Evolutionary conservation across 2,113 vertebrate genomes (phyloP).

Genomic region (Cyanoliseus patagonus): DNA sequence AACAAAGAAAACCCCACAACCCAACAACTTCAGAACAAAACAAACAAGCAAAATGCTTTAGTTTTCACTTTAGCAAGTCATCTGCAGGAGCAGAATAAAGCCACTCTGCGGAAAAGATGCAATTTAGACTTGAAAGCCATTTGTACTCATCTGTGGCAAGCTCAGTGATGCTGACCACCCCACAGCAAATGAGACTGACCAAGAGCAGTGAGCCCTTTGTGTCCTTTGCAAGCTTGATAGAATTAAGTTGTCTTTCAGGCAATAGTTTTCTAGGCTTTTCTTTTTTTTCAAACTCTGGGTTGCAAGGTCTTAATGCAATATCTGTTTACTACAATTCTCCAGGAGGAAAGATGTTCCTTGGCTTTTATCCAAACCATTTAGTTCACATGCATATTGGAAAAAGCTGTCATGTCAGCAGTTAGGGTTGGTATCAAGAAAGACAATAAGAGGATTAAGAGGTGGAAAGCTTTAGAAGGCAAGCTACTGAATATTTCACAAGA

Average conservation of each 20-base stretch:
- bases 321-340: constrained; percentile 42
- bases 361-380: constrained; percentile 54
- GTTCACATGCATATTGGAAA: constrained; percentile 55
- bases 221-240: background rate
- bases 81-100: background rate
- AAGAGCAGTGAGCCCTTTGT: background rate
- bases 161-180: background rate
- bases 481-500: constrained; percentile 44
- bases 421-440: constrained; percentile 45
- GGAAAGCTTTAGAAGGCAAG: constrained; percentile 24
- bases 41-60: background rate
- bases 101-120: background rate
- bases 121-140: background rate
- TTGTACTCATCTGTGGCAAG: background rate
- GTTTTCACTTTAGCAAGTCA: background rate
- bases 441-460: constrained; percentile 55
- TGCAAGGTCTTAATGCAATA: constrained; percentile 37
- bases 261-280: background rate
- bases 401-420: constrained; percentile 50
- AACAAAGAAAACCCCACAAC: background rate
- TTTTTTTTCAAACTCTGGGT: background rate
- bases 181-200: background rate
- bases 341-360: constrained; percentile 31
- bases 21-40: background rate
- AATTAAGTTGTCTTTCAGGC: background rate